Base-by-base conservation (phyloP, 1,140 invertebrate genomes). In the Drosophila eugracilis region DNA sequence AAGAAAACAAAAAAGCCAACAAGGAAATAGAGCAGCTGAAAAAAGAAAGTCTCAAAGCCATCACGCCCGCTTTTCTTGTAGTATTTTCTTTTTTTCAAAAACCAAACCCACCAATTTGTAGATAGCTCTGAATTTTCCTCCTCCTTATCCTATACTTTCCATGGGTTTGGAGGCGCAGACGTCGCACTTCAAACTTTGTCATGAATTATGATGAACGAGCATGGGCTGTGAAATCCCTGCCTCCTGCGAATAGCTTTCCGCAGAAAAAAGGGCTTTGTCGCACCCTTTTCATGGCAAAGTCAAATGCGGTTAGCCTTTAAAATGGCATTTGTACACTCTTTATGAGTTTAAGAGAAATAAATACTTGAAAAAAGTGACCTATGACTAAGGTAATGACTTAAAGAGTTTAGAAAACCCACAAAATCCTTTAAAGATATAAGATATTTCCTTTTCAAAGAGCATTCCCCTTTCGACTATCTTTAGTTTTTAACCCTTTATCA, bases 151-250 rank as follows among this genome's bases (percentile, higher is more conserved):
- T 44, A 5, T 34, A n/a, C n/a, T 19, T 54, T 52, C 17, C 21
- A 22, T 44, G 26, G 71, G 44, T 58, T 59, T 41, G 24, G 69
- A 42, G 77, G 77, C 62, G 42, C 75, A 84, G 79, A 63, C 79
- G 75, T 78, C 80, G 66, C 83, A 88, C 83, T 88, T 88, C 83
- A 88, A 88, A 88, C 58, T 88, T 88, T 88, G 83, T 88, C 83
- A 88, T 88, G 83, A 88, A 88, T 88, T 88, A 88, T 88, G 83
- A 88, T 88, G 83, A 88, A 88, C 66, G 83, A 88, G 83, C 75
- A 39, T 36, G 76, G 34, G 45, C 34, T 30, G 30, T 42, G 39
- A 24, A 19, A 24, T 42, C 24, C 41, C 24, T 24, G 19, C 14
- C 39, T 24, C 3, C 34, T 32, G 5, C 12, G 22, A 24, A 48